phyloP scores from a whole-genome alignment of 1,140 invertebrate species.

The Mercenaria mercenaria region DNA sequence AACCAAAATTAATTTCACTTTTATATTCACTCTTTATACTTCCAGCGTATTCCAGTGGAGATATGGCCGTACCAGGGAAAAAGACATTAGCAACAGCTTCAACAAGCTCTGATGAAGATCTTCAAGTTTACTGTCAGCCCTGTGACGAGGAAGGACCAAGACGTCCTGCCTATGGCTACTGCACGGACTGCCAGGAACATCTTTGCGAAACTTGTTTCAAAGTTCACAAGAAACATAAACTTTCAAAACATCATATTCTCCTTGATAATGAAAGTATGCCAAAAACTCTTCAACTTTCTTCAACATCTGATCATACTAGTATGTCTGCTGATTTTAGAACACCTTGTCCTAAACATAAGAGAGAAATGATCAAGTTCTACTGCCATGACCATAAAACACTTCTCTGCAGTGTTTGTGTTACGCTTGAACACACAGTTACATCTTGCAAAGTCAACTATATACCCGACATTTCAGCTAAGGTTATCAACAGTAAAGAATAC shows the following conservation, averaged over 20 bases:
- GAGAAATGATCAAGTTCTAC: not conserved
- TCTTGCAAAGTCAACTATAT: not conserved
- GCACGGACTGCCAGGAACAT: slow-evolving; percentile 1
- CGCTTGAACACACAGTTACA: not conserved
- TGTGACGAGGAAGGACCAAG: not conserved
- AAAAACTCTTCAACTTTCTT: not conserved
- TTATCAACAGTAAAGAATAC: not conserved
- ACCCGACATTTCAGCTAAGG: not conserved
- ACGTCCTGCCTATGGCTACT: not conserved
- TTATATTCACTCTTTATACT: too few relatives aligned
- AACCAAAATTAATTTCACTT: too few relatives aligned
- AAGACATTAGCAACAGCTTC: not conserved
- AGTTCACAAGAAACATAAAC: not conserved
- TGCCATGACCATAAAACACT: not conserved
- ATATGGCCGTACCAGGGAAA: not conserved
- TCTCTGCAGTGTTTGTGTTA: not conserved
- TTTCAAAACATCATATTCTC: not conserved
- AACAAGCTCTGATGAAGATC: not conserved
- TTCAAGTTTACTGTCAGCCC: not conserved
- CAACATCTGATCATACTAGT: not conserved
- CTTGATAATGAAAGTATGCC: not conserved
- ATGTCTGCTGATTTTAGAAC: not conserved
- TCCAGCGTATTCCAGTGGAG: too few relatives aligned
- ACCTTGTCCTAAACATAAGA: not conserved
- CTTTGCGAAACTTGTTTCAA: not conserved